A percentile compares a stretch with the other conserved stretches of the same genome.
These are phyloP conservation scores for Castor canadensis DNA, from an alignment of 2,113 vertebrate genomes.

Conservation along the genomic window DNA sequence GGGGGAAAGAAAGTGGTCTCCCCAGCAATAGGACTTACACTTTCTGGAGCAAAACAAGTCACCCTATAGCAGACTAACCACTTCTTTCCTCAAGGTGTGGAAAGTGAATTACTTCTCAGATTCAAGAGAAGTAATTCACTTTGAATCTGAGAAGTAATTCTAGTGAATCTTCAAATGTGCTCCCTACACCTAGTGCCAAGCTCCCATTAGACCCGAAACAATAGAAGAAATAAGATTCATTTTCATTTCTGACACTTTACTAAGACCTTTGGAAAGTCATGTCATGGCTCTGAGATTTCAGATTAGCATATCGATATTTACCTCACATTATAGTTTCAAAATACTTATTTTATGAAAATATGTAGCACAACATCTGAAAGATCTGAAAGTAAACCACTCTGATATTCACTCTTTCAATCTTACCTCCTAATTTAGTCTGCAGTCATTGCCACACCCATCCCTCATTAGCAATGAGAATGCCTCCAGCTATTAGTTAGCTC, in stretches of 20 bases:
- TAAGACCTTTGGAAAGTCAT: conserved; percentile 27
- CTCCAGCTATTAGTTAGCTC: conserved; percentile 6
- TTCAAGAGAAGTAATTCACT: conserved; percentile 18
- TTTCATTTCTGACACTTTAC: conserved; percentile 36
- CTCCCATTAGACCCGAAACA: not conserved
- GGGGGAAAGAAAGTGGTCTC: conserved; percentile 48
- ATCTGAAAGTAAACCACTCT: not conserved
- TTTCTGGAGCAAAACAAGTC: conserved; percentile 41
- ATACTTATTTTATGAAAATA: conserved; percentile 51
- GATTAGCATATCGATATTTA: conserved; percentile 48
- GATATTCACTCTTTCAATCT: conserved; percentile 22
- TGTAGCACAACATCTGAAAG: not conserved
- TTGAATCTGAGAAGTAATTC: not conserved
- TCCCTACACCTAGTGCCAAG: not conserved
- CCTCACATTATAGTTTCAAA: conserved; percentile 42
- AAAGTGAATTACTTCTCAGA: conserved; percentile 12
- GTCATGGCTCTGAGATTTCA: not conserved
- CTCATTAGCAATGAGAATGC: conserved; percentile 6
- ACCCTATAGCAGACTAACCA: not conserved
- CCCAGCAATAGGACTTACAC: not conserved
- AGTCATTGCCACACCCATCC: not conserved
- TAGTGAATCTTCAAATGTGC: not conserved
- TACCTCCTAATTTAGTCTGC: not conserved
- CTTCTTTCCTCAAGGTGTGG: not conserved
- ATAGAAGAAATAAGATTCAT: conserved; percentile 18